These are phyloP conservation scores for Horisme vitalbata DNA, from an alignment of 2,888 invertebrate genomes.

Conservation along the genomic window DNA sequence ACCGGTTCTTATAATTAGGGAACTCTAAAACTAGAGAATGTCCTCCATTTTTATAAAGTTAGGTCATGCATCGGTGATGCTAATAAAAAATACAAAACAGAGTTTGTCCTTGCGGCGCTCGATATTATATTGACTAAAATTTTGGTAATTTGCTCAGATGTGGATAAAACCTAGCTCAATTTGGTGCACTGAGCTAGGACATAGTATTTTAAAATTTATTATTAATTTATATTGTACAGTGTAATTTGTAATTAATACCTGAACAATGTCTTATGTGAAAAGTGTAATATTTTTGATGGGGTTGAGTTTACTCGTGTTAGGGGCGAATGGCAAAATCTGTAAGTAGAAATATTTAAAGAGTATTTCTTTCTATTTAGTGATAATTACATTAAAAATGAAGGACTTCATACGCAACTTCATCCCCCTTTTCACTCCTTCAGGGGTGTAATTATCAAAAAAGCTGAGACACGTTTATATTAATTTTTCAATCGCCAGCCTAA, in stretches of 20 bases:
- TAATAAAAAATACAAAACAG: constrained; percentile 11
- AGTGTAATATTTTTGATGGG: constrained; percentile 17
- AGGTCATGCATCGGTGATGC: background rate
- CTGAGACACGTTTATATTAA: no score
- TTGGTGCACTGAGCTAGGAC: background rate
- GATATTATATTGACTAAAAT: constrained; percentile 6
- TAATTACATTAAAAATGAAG: no score
- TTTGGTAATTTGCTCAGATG: constrained; percentile 1
- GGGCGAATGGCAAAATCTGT: constrained; percentile 7
- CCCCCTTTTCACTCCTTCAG: no score
- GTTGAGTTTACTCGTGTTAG: constrained; percentile 12
- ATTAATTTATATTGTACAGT: background rate
- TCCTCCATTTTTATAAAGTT: background rate
- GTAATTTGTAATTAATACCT: background rate
- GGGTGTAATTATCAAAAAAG: no score
- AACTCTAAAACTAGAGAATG: background rate
- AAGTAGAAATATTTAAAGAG: constrained; percentile 1
- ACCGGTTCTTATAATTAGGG: background rate
- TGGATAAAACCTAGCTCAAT: background rate
- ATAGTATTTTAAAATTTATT: no score
- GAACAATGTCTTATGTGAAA: constrained; percentile 2
- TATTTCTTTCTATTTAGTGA: no score
- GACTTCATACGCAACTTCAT: no score
- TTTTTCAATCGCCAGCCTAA: no score
- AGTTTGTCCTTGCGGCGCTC: constrained; percentile 4